Base-by-base conservation (phyloP, 2,797 vertebrate genomes). In the Oreonectes daqikongensis region DNA sequence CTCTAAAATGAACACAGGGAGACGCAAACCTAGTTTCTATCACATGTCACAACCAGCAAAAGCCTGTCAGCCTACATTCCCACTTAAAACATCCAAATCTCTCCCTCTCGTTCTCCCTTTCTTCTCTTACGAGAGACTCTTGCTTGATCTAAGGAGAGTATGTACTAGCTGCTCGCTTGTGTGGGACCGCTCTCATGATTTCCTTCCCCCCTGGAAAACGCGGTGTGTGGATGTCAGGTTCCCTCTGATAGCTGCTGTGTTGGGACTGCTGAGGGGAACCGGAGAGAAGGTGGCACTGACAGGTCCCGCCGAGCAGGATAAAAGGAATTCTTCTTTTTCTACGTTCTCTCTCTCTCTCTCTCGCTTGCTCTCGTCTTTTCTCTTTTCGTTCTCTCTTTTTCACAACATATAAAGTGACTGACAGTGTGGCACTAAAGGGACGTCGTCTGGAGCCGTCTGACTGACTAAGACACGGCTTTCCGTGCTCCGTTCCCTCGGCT, bases 271-370 rank as follows among this genome's bases (percentile, higher is more conserved):
- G 65, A 59, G 55, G 85, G 80, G 75, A 78, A 80, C 69, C 69
- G 71, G 77, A 79, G 83, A 84, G 77, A 76, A 84, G 80, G 83
- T 77, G 81, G 80, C 77, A 78, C 64, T 84, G 86, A 87, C 85
- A 87, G 82, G 84, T 84, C 84, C 84, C 81, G 82, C 79, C 73
- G 77, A 83, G 80, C 76, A 44, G 79, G 82, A 87, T 87, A 80
- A 86, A 87, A 87, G 83, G 81, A 82, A 82, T 84, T 63, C 78
- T 84, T 81, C 84, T 82, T 77, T 78, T 84, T 83, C 73, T 69
- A 64, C 57, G 80, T 82, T 79, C 69, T 79, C 68, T 83, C 59
- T 79, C 71, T 79, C 69, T 79, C 68, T 83, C 59, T 79, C 71
- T 78, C 68, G 59, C 71, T 60, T 75, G 74, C 72, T 83, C 69